A percentile compares a stretch with the other conserved stretches of the same genome.
Conservation (phyloP, 2,888 invertebrate species). For the Caradrina kadenii region DNA sequence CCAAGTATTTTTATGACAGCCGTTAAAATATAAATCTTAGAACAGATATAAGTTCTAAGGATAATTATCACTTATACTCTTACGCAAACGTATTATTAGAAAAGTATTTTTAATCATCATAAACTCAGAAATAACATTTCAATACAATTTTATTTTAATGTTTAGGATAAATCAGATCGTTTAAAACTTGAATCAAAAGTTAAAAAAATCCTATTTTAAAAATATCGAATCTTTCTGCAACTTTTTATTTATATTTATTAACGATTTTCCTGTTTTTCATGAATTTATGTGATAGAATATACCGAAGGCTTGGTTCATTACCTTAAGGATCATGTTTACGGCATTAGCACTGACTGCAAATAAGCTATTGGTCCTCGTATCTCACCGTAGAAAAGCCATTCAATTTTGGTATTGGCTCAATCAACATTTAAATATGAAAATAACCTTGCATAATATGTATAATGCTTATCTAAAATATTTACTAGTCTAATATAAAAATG, state of each 20-base stretch:
- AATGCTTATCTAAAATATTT: conserved; percentile 5
- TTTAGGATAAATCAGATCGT: not conserved
- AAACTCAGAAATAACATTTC: conserved; percentile 5
- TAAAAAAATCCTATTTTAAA: too few relatives aligned
- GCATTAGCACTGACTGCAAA: not conserved
- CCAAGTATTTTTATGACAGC: conserved; percentile 44
- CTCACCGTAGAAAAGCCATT: not conserved
- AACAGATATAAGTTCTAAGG: conserved; percentile 12
- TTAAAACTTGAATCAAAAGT: not conserved
- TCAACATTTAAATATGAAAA: not conserved
- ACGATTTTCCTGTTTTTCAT: too few relatives aligned
- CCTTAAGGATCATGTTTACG: not conserved
- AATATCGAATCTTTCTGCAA: too few relatives aligned
- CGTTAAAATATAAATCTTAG: conserved; percentile 44
- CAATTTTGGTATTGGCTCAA: not conserved
- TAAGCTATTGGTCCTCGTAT: not conserved
- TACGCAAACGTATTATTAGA: conserved; percentile 11
- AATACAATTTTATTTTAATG: not conserved
- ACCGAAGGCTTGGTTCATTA: too few relatives aligned
- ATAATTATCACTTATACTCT: not conserved
- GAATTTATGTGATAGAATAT: too few relatives aligned
- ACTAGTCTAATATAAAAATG: not conserved
- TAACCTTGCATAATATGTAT: not conserved
- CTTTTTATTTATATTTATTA: too few relatives aligned
- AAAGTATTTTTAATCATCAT: conserved; percentile 28